These are phyloP conservation scores for Trichonephila clavata DNA, from an alignment of 1,140 invertebrate genomes.

Conservation along the genomic window DNA sequence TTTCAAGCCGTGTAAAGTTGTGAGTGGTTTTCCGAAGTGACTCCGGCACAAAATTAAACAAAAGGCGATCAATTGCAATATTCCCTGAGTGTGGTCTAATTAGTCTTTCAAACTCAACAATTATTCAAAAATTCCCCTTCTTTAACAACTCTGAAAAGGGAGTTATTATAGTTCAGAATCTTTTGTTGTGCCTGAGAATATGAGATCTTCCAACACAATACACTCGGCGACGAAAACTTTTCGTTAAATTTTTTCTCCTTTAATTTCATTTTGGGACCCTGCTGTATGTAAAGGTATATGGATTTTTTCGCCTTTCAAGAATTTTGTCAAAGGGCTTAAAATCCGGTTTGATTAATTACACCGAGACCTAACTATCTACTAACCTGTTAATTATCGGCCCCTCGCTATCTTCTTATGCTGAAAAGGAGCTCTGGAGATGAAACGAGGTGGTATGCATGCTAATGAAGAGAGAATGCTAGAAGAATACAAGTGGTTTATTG, in stretches of 20 bases:
- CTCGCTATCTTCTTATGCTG: background rate
- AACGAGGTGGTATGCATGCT: slow-evolving; percentile 29
- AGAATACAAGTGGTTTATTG: slow-evolving; percentile 36
- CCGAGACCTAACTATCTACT: slow-evolving; percentile 44
- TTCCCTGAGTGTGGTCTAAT: slow-evolving; percentile 37
- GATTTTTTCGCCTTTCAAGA: slow-evolving; percentile 6
- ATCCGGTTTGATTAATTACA: slow-evolving; percentile 65
- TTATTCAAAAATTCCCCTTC: slow-evolving; percentile 41
- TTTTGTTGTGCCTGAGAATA: slow-evolving; percentile 3
- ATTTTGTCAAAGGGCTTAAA: slow-evolving; percentile 60
- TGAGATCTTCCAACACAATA: slow-evolving; percentile 30
- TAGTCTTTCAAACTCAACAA: slow-evolving; percentile 63
- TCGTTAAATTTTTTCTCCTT: background rate
- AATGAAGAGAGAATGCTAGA: slow-evolving; percentile 19
- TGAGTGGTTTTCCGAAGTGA: slow-evolving; percentile 33
- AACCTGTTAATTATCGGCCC: slow-evolving; percentile 62
- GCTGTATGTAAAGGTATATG: background rate
- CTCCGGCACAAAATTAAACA: background rate
- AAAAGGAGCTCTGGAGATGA: background rate
- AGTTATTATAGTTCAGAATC: slow-evolving; percentile 25
- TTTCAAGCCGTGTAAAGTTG: background rate
- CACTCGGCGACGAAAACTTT: background rate
- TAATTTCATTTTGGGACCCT: background rate
- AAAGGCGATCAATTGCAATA: slow-evolving; percentile 36
- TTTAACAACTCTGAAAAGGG: background rate